Conservation (phyloP, 2,113 vertebrate genomes). For the Dromiciops gliroides region DNA sequence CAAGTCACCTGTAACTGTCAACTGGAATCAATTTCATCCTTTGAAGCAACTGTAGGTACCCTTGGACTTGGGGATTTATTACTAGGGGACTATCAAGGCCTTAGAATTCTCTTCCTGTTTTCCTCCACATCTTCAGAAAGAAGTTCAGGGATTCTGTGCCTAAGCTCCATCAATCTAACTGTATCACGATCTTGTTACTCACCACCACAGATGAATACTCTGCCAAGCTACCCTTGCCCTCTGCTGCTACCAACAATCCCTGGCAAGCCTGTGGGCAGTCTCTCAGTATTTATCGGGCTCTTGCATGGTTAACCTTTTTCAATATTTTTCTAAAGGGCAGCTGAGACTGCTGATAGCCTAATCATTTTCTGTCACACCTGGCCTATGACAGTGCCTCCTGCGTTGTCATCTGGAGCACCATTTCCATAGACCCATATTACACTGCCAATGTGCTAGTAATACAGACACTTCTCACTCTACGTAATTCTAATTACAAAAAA, state of each 20-base stretch:
- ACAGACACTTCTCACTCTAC: no score
- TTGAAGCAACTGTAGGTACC: background rate
- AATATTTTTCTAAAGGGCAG: background rate
- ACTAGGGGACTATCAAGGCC: background rate
- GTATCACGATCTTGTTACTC: background rate
- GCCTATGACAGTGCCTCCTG: background rate
- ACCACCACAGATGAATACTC: background rate
- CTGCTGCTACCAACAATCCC: background rate
- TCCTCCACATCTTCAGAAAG: background rate
- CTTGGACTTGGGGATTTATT: no score
- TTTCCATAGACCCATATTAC: no score
- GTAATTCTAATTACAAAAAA: no score
- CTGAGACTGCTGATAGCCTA: background rate
- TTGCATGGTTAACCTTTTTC: background rate
- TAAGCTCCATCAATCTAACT: background rate
- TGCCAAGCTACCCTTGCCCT: background rate
- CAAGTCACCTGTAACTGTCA: background rate
- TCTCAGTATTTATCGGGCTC: background rate
- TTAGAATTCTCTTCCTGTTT: background rate
- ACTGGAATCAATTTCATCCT: background rate
- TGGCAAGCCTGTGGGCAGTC: background rate
- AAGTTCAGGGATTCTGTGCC: background rate
- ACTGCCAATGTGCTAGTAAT: no score
- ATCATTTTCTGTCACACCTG: background rate
- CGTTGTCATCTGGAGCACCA: background rate